phyloP scores from a whole-genome alignment of 2,113 vertebrate species.

The Dermatemys mawii region DNA sequence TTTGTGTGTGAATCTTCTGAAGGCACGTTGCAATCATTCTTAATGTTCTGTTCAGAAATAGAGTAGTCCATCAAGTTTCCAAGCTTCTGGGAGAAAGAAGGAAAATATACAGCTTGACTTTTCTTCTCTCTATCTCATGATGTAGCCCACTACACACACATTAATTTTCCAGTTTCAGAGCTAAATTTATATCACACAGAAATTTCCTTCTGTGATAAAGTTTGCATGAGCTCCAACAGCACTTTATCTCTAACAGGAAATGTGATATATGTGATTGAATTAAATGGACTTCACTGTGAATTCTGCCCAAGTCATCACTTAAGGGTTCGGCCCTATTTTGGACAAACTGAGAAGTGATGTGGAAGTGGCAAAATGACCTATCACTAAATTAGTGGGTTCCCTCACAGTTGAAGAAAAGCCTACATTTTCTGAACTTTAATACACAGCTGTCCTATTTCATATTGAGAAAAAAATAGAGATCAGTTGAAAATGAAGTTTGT shows the following conservation, averaged over 20 bases:
- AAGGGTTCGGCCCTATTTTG: not conserved
- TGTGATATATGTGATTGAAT: not conserved
- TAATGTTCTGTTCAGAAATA: not conserved
- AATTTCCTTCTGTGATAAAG: not conserved
- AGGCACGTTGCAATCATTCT: not conserved
- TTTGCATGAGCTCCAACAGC: not conserved
- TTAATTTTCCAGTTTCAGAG: not conserved
- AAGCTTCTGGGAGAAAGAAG: not conserved
- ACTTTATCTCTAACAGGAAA: not conserved
- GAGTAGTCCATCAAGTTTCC: not conserved
- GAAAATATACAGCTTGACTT: fast-evolving
- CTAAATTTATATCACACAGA: not conserved
- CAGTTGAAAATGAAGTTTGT: not conserved
- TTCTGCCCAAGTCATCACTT: not conserved
- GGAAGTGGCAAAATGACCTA: not conserved
- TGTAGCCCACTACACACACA: not conserved
- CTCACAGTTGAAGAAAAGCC: not conserved
- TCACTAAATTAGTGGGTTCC: not conserved
- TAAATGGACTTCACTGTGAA: not conserved
- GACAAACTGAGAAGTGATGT: not conserved
- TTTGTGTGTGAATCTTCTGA: not conserved
- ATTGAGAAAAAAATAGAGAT: not conserved
- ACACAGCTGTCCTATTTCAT: not conserved
- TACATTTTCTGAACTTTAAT: not conserved
- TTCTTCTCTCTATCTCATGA: not conserved